phyloP scores from a whole-genome alignment of 2,888 invertebrate genomes.

The Mimachlamys varia region DNA sequence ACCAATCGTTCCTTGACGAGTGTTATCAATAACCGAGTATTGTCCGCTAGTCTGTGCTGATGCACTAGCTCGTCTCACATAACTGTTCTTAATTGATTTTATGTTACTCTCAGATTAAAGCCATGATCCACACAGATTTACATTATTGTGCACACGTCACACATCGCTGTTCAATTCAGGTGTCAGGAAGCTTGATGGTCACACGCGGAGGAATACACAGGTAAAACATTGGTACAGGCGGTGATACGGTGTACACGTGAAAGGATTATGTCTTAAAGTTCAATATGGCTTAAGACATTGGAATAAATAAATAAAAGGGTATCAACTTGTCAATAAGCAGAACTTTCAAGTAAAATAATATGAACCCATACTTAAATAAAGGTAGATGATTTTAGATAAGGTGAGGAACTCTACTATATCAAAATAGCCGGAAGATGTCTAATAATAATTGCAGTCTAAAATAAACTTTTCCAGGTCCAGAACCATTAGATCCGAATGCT shows the following conservation, averaged over 20 bases:
- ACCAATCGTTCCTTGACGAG: not conserved
- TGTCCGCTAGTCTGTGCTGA: not conserved
- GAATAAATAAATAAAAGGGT: not conserved
- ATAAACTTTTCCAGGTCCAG: too few species aligned
- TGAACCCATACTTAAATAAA: not conserved
- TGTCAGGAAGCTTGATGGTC: not conserved
- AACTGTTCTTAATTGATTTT: constrained; percentile 21
- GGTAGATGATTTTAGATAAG: too few species aligned
- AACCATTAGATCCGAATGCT: too few species aligned
- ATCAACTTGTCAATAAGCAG: too few species aligned
- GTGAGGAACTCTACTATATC: too few species aligned
- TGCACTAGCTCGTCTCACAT: not conserved
- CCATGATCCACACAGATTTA: not conserved
- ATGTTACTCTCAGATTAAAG: not conserved
- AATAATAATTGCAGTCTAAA: too few species aligned
- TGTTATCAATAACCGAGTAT: not conserved
- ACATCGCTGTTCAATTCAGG: not conserved
- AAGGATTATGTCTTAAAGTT: not conserved
- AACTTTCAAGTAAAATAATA: too few species aligned
- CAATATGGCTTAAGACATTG: not conserved
- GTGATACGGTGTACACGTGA: not conserved
- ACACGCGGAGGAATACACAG: not conserved
- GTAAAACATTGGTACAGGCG: not conserved
- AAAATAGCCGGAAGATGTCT: too few species aligned
- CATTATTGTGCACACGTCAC: not conserved